Evolutionary conservation across 2,797 vertebrate genomes (phyloP).

Genomic region (Myotis findleyi): DNA sequence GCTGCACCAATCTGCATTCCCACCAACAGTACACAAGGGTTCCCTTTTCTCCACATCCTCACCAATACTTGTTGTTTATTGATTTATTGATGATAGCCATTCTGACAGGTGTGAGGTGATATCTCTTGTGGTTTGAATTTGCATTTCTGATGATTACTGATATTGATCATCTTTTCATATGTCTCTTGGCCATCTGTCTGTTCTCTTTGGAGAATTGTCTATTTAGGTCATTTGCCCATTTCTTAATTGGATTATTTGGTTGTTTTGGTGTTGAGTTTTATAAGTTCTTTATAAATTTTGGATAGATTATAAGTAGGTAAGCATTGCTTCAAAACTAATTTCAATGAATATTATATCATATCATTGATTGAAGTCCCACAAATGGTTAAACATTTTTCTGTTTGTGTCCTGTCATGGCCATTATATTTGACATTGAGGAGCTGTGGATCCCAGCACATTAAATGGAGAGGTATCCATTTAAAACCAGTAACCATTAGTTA

Average conservation of each 20-base stretch:
- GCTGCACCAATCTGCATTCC: neutral
- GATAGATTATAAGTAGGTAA: conserved; percentile 16
- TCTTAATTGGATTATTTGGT: neutral
- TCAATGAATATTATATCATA: neutral
- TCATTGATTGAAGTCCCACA: neutral
- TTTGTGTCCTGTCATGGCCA: neutral
- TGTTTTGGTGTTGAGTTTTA: neutral
- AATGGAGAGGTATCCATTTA: neutral
- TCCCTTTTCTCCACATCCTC: neutral
- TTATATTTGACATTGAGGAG: neutral
- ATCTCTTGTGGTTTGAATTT: neutral
- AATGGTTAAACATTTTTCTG: neutral
- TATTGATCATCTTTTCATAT: neutral
- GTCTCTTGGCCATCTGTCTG: neutral
- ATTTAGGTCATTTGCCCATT: neutral
- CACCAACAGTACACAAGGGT: neutral
- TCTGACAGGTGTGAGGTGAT: neutral
- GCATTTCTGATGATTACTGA: neutral
- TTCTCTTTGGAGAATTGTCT: neutral
- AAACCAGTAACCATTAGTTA: conserved; percentile 29
- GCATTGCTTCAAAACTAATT: neutral
- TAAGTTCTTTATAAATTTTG: neutral
- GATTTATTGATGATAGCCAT: neutral
- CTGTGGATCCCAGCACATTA: neutral
- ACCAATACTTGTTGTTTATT: neutral